Conservation (phyloP, 2,113 vertebrate species). For the Oxyruncus cristatus region DNA sequence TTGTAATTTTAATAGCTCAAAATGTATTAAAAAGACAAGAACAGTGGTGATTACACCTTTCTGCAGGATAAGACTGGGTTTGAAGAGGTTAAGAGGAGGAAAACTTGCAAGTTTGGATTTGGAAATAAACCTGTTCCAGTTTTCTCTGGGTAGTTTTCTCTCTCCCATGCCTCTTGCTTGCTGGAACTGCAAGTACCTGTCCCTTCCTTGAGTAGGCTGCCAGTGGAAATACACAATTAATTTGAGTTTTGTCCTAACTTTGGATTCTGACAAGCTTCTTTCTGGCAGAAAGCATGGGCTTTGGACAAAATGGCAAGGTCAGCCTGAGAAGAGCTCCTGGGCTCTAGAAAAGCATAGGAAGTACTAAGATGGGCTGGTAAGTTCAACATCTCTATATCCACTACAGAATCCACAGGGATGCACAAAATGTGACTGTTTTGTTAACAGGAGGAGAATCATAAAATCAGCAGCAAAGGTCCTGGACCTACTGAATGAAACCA, state of each 20-base stretch:
- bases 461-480: not conserved
- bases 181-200: not conserved
- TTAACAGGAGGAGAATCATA: not conserved
- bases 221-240: not conserved
- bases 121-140: not conserved
- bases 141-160: not conserved
- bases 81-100: not conserved
- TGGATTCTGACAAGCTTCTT: not conserved
- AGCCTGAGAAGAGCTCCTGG: not conserved
- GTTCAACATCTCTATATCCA: not conserved
- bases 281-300: accelerated
- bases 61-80: not conserved
- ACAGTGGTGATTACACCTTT: not conserved
- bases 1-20: not conserved
- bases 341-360: not conserved
- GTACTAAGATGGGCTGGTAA: not conserved
- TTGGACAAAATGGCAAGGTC: not conserved
- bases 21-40: not conserved
- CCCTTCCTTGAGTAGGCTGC: not conserved
- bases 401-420: not conserved
- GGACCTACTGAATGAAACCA: not conserved
- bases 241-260: not conserved
- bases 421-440: not conserved
- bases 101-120: not conserved
- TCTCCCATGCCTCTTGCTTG: not conserved